Evolutionary conservation across 2,797 vertebrate species (phyloP).

Genomic region (Hafferia zeledoni): DNA sequence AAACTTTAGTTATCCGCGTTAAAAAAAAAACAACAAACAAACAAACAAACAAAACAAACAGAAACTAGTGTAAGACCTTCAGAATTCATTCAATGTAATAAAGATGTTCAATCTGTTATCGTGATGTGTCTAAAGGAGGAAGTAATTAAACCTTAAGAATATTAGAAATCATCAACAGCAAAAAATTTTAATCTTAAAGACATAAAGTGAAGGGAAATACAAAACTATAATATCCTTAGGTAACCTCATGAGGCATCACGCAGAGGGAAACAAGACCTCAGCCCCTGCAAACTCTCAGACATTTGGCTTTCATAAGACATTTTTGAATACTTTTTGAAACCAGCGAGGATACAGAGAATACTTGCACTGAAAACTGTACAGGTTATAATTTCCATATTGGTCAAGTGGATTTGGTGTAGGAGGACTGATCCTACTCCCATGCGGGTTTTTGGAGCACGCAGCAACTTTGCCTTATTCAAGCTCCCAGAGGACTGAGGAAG

Average conservation of each 20-base stretch:
- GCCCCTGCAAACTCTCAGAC: not conserved
- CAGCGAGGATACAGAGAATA: not conserved
- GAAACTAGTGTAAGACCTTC: not conserved
- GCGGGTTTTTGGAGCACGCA: not conserved
- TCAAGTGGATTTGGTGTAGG: not conserved
- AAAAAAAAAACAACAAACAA: too few relatives aligned
- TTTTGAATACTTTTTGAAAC: not conserved
- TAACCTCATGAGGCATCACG: not conserved
- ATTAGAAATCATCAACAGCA: not conserved
- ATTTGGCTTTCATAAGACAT: not conserved
- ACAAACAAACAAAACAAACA: too few relatives aligned
- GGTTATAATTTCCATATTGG: not conserved
- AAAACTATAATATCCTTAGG: not conserved
- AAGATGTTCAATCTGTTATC: not conserved
- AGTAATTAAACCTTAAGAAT: not conserved
- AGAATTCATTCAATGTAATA: not conserved
- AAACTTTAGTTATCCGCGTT: not conserved
- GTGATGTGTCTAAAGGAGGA: not conserved
- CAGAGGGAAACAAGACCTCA: not conserved
- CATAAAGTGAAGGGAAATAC: not conserved
- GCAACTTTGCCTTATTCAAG: not conserved
- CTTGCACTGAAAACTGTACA: not conserved
- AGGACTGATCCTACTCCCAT: not conserved
- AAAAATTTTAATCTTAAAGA: not conserved
- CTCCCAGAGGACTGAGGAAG: not conserved